These are phyloP conservation scores for Parnassius glacialis DNA, from an alignment of 2,888 invertebrate species.

Conservation along the genomic window DNA sequence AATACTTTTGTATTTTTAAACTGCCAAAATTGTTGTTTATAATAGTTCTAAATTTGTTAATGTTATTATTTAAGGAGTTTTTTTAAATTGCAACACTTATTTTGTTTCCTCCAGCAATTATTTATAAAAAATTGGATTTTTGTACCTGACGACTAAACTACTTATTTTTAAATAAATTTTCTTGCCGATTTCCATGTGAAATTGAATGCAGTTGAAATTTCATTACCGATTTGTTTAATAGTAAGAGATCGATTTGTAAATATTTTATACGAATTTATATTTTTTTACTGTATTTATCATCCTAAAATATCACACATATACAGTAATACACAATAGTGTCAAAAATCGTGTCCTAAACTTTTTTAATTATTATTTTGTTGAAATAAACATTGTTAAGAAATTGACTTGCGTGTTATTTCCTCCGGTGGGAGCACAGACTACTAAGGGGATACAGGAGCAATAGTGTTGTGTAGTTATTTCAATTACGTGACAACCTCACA, in stretches of 20 bases:
- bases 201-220: neutral
- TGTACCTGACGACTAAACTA: too few species aligned
- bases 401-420: neutral
- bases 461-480: too few species aligned
- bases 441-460: too few species aligned
- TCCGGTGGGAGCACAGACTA: too few species aligned
- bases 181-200: neutral
- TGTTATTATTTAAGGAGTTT: too few species aligned
- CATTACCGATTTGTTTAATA: neutral
- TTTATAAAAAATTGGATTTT: too few species aligned
- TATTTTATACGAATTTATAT: slow-evolving; percentile 13
- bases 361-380: slow-evolving; percentile 3
- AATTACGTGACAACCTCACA: too few species aligned
- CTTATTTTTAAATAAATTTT: too few species aligned
- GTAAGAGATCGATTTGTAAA: neutral
- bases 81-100: too few species aligned
- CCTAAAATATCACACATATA: neutral
- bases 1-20: neutral
- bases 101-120: too few species aligned
- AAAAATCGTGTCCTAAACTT: neutral
- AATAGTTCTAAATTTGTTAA: too few species aligned
- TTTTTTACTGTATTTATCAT: slow-evolving; percentile 6
- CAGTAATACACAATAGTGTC: neutral
- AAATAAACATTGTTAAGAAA: slow-evolving; percentile 14
- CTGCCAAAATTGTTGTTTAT: neutral